Conservation (phyloP, 2,888 invertebrate genomes). For the Furcula furcula region DNA sequence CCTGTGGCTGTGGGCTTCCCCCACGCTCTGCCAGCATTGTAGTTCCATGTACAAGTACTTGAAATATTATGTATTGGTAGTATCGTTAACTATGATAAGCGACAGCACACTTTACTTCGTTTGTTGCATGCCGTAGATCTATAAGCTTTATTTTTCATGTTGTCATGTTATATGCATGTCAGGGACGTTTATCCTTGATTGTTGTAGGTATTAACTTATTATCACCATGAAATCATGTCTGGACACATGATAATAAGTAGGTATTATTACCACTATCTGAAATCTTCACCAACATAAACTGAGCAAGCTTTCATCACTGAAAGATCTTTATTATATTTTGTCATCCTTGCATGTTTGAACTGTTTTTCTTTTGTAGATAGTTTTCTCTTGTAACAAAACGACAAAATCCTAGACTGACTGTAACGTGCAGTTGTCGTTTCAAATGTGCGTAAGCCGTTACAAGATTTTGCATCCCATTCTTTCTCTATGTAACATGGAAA, state of each 20-base stretch:
- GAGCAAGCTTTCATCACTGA: not conserved
- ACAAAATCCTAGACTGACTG: conserved; percentile 23
- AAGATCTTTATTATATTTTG: conserved; percentile 9
- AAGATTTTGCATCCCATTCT: conserved; percentile 32
- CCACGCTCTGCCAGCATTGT: conserved; percentile 69
- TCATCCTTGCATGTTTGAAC: conserved; percentile 39
- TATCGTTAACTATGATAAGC: conserved; percentile 12
- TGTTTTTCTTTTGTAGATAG: conserved; percentile 28
- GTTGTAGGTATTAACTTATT: not conserved
- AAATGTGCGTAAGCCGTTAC: conserved; percentile 29
- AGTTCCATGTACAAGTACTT: conserved; percentile 46
- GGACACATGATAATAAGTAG: not conserved
- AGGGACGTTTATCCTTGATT: conserved; percentile 6
- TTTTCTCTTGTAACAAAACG: conserved; percentile 36
- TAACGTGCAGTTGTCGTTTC: conserved; percentile 14
- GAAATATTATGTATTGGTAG: conserved; percentile 22
- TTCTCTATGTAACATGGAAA: conserved; percentile 33
- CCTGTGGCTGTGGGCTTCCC: conserved; percentile 79
- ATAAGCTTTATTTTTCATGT: conserved; percentile 28
- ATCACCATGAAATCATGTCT: not conserved
- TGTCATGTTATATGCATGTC: conserved; percentile 35
- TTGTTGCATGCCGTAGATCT: conserved; percentile 31
- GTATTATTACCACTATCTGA: not conserved
- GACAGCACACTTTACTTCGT: conserved; percentile 28
- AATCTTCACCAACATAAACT: not conserved